Percentiles rank a stretch among this genome's conserved stretches.
Conservation (phyloP, 1,140 invertebrate genomes). For the Solenopsis fugax region DNA sequence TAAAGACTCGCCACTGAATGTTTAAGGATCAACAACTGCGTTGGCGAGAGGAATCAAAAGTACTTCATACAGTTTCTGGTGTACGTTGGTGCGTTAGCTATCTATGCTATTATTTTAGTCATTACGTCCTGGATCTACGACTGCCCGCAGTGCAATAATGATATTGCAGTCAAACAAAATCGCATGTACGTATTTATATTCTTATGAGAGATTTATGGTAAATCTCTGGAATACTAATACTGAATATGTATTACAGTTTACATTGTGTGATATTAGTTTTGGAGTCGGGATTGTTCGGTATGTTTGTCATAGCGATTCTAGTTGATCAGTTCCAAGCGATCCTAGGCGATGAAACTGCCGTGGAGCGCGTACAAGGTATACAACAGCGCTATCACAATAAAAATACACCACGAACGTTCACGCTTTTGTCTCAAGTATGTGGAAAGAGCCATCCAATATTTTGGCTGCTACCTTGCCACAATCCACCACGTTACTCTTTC, state of each 20-base stretch:
- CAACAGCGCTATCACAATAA: slow-evolving; percentile 89
- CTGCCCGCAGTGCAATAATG: slow-evolving; percentile 90
- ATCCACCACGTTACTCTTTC: slow-evolving; percentile 86
- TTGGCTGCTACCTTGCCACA: slow-evolving; percentile 90
- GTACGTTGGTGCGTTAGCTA: slow-evolving; percentile 90
- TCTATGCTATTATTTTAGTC: slow-evolving; percentile 91
- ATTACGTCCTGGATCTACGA: slow-evolving; percentile 92
- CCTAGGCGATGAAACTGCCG: slow-evolving; percentile 92
- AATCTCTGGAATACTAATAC: slow-evolving; percentile 23
- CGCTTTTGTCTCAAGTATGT: slow-evolving; percentile 93
- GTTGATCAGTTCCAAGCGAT: slow-evolving; percentile 96
- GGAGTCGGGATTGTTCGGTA: slow-evolving; percentile 94
- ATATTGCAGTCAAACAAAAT: slow-evolving; percentile 90
- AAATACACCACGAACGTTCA: slow-evolving; percentile 87
- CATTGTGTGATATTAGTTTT: slow-evolving; percentile 94
- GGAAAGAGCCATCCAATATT: slow-evolving; percentile 90
- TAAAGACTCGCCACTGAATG: slow-evolving; percentile 57
- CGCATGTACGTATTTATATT: slow-evolving; percentile 90
- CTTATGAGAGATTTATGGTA: slow-evolving; percentile 3
- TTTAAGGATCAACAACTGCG: slow-evolving; percentile 96
- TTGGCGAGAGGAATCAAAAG: slow-evolving; percentile 97
- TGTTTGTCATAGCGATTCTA: slow-evolving; percentile 96
- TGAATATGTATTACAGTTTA: slow-evolving; percentile 88
- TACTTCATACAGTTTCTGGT: slow-evolving; percentile 97
- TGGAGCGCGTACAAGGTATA: slow-evolving; percentile 92